Percentiles rank a stretch among this genome's conserved stretches.
Conservation (phyloP, 2,113 vertebrate genomes). For the Myxocyprinus asiaticus region DNA sequence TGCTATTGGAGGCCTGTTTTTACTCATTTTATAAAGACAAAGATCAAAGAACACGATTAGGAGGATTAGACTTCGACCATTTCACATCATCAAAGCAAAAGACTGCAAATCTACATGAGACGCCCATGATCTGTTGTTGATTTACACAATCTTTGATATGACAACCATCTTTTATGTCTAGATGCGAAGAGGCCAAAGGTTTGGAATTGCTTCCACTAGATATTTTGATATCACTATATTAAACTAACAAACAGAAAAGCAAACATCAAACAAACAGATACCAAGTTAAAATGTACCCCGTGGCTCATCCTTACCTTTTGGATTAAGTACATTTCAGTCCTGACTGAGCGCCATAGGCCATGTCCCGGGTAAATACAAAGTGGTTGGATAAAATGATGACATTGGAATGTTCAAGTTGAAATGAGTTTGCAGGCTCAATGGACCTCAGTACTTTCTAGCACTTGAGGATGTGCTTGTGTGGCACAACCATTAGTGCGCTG, state of each 20-base stretch:
- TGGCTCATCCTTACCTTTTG: background rate
- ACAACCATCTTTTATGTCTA: background rate
- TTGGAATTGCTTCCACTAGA: background rate
- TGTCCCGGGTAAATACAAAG: background rate
- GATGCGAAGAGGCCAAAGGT: background rate
- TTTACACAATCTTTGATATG: background rate
- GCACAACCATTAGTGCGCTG: background rate
- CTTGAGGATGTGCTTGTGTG: constrained; percentile 48
- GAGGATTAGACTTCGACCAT: background rate
- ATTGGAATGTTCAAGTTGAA: constrained; percentile 6
- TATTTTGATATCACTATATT: constrained; percentile 12
- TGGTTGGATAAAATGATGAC: background rate
- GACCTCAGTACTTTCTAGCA: constrained; percentile 57
- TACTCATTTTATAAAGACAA: background rate
- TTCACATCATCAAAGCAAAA: constrained; percentile 17
- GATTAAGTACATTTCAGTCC: background rate
- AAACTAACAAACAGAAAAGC: background rate
- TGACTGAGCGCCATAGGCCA: background rate
- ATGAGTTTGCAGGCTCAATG: constrained; percentile 8
- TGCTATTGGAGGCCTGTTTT: background rate
- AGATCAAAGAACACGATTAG: constrained; percentile 18
- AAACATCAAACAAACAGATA: background rate
- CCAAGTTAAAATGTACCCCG: background rate
- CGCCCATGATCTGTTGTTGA: background rate
- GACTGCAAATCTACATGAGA: constrained; percentile 6